Conservation (phyloP, 2,113 vertebrate genomes). For the Willisornis vidua region DNA sequence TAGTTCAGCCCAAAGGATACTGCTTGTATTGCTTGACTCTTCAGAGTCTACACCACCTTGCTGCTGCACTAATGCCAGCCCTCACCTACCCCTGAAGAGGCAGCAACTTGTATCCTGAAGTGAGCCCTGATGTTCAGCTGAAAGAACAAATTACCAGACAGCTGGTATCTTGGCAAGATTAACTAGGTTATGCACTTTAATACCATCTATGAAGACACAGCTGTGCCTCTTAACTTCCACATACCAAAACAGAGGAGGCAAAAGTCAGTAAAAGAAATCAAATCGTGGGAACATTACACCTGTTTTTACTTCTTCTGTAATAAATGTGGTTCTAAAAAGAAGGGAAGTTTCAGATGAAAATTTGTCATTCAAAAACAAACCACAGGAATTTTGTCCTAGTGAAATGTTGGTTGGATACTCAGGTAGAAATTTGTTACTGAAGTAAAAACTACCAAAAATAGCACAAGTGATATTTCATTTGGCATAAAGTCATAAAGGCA, state of each 20-base stretch:
- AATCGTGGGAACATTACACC: not conserved
- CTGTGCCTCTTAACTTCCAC: not conserved
- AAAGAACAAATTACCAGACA: not conserved
- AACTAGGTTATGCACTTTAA: not conserved
- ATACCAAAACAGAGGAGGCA: not conserved
- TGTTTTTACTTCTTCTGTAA: not conserved
- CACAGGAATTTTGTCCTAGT: not conserved
- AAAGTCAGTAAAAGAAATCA: not conserved
- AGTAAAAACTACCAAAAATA: slow-evolving; percentile 13
- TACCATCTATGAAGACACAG: not conserved
- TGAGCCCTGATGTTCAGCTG: not conserved
- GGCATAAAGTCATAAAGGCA: not conserved
- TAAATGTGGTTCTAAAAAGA: not conserved
- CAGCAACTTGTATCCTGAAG: not conserved
- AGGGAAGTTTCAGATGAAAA: not conserved
- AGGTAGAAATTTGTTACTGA: not conserved
- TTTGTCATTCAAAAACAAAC: not conserved
- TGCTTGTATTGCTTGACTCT: not conserved
- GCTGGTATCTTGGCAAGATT: not conserved
- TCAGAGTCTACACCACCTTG: not conserved
- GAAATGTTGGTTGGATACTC: not conserved
- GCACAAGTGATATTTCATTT: not conserved
- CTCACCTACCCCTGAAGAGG: not conserved
- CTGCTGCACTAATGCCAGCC: not conserved
- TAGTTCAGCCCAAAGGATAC: not conserved